A percentile compares a stretch with the other conserved stretches of the same genome.
Conservation (phyloP, 1,140 invertebrate genomes). For the Eurosta solidaginis region DNA sequence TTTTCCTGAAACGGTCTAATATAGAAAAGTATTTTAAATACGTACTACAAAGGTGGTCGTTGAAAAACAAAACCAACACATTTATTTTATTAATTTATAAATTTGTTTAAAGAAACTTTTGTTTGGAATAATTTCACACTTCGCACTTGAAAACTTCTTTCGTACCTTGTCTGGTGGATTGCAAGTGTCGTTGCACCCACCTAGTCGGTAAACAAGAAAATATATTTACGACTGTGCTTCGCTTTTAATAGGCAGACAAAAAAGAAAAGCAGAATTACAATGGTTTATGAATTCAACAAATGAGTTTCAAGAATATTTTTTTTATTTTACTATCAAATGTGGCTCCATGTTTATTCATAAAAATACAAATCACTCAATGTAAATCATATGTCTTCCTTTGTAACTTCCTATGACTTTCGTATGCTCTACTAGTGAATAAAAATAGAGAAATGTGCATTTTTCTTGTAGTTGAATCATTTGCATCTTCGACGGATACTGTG, state of each 20-base stretch:
- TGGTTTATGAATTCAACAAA: neutral
- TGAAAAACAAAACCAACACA: neutral
- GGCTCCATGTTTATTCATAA: neutral
- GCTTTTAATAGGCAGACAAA: neutral
- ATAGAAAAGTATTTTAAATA: too few species aligned
- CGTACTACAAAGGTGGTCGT: too few species aligned
- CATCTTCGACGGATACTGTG: neutral
- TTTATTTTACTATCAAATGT: neutral
- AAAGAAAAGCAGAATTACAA: neutral
- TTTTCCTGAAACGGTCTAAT: too few species aligned
- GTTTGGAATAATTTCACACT: conserved; percentile 5
- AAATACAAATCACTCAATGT: neutral
- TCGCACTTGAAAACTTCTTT: conserved; percentile 3
- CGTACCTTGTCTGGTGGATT: neutral
- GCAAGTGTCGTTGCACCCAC: conserved; percentile 13
- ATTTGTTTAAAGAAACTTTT: neutral
- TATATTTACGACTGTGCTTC: neutral
- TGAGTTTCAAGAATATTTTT: neutral
- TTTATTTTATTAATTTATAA: neutral
- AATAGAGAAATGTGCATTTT: too few species aligned
- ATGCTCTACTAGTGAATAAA: neutral
- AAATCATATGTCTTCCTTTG: neutral
- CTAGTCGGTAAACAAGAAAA: too few species aligned
- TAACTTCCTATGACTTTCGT: neutral
- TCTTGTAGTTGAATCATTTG: neutral